A percentile compares a stretch with the other conserved stretches of the same genome.
Conservation (phyloP, 2,113 vertebrate genomes). For the Gorsachius goisagi region DNA sequence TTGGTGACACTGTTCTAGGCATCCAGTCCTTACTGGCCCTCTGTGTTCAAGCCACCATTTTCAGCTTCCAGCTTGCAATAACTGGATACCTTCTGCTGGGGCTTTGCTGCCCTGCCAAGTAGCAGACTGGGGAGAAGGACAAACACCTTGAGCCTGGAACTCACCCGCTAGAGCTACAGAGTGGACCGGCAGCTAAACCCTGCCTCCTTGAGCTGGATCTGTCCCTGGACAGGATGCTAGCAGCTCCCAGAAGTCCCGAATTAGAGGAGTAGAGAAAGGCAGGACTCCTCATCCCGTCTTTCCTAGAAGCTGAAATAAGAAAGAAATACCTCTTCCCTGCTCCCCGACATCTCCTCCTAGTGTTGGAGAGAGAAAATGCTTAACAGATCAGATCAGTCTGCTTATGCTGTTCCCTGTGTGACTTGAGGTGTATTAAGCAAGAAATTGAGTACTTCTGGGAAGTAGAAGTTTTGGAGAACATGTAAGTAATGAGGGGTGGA, state of each 20-base stretch:
- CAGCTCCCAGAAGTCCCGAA: background rate
- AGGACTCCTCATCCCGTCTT: background rate
- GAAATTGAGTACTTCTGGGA: background rate
- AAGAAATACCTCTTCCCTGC: background rate
- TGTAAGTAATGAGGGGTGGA: background rate
- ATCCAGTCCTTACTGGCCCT: background rate
- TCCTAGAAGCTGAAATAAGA: background rate
- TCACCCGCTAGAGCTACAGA: background rate
- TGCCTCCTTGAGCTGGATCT: background rate
- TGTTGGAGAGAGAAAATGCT: background rate
- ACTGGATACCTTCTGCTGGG: background rate
- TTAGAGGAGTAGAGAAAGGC: background rate
- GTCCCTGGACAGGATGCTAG: background rate
- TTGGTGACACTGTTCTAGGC: background rate
- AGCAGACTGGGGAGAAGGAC: background rate
- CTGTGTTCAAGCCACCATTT: background rate
- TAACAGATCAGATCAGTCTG: background rate
- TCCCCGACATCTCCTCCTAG: background rate
- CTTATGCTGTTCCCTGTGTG: background rate
- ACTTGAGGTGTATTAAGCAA: background rate
- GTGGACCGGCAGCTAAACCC: background rate
- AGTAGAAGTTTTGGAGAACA: background rate
- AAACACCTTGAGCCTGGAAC: background rate
- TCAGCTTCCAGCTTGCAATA: background rate
- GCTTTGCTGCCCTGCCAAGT: rapidly evolving